phyloP scores from a whole-genome alignment of 2,113 vertebrate genomes.

The Peucedramus taeniatus region DNA sequence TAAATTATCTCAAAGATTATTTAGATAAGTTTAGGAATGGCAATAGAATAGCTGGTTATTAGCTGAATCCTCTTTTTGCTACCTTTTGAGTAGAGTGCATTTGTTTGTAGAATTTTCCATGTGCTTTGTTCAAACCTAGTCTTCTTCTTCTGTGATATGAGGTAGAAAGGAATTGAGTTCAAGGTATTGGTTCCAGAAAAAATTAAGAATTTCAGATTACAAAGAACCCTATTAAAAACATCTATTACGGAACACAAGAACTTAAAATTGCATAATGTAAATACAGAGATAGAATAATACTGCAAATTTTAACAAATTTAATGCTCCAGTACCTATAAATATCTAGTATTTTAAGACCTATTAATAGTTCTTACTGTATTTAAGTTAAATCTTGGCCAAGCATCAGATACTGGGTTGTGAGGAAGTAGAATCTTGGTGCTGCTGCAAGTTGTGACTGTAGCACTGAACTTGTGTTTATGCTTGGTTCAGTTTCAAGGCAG shows the following conservation, averaged over 20 bases:
- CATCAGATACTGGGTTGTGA: neutral
- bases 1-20: neutral
- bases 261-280: neutral
- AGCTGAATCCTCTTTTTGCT: neutral
- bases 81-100: neutral
- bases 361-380: neutral
- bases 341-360: neutral
- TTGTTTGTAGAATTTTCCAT: neutral
- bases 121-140: neutral
- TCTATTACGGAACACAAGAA: fast-evolving
- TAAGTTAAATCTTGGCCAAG: neutral
- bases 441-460: neutral
- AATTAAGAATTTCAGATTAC: neutral
- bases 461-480: neutral
- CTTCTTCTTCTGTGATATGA: neutral
- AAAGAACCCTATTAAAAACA: neutral
- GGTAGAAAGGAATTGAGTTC: neutral
- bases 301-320: neutral
- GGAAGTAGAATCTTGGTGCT: neutral
- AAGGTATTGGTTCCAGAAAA: neutral
- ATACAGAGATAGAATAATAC: neutral
- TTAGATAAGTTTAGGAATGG: neutral
- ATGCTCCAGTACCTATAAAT: neutral
- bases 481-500: neutral
- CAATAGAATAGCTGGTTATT: neutral